Conservation (phyloP, 2,797 vertebrate species). For the Podarcis lilfordi region DNA sequence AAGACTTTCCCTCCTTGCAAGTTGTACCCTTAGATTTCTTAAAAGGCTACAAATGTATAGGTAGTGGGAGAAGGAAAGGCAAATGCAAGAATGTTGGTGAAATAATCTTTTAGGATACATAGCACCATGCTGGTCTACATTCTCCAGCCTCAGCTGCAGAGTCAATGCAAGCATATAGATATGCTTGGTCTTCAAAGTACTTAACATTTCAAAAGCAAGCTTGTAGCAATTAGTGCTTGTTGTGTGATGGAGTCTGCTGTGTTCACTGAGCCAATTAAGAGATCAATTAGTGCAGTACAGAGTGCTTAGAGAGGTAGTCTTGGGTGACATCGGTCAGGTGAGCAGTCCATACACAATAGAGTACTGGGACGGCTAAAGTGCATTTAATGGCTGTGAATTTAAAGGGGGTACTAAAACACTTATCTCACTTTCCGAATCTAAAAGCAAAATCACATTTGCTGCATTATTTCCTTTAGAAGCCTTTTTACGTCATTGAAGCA, state of each 20-base stretch:
- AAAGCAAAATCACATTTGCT: slow-evolving; percentile 32
- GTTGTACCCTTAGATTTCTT: neutral
- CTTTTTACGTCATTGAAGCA: neutral
- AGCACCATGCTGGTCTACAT: accelerated
- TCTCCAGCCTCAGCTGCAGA: accelerated
- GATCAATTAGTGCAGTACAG: slow-evolving; percentile 77
- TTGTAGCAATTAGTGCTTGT: slow-evolving; percentile 80
- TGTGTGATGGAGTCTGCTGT: slow-evolving; percentile 69
- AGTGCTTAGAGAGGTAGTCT: slow-evolving; percentile 66
- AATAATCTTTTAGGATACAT: neutral
- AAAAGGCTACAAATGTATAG: neutral
- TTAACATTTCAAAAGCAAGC: slow-evolving; percentile 63
- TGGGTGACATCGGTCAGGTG: slow-evolving; percentile 59
- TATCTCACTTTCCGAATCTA: slow-evolving; percentile 5
- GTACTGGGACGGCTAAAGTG: slow-evolving; percentile 45
- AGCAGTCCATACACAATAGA: slow-evolving; percentile 32
- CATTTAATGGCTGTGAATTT: slow-evolving; percentile 55
- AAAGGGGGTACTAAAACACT: slow-evolving; percentile 30
- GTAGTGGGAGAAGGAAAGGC: neutral
- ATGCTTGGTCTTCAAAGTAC: slow-evolving; percentile 49
- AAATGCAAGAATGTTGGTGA: neutral
- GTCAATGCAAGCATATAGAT: neutral
- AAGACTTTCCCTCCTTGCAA: neutral
- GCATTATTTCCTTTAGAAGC: slow-evolving; percentile 8
- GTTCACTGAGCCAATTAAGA: slow-evolving; percentile 82